Evolutionary conservation across 2,113 vertebrate species (phyloP), one percentile per base, ranked within the genome.

Genomic region (Myocastor coypus): DNA sequence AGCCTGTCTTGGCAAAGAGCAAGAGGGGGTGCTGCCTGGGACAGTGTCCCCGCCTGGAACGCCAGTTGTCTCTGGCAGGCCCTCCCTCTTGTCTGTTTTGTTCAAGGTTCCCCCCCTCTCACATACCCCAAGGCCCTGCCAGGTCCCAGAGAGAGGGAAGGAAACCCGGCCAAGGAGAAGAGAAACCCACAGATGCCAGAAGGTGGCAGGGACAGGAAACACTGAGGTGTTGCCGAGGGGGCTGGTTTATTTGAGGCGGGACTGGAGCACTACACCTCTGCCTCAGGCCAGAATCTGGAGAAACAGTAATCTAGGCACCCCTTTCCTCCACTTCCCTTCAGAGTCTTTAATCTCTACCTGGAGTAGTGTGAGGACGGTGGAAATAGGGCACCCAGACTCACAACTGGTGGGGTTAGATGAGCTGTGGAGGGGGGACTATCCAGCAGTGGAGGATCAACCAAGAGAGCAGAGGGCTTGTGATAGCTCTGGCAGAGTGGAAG

Each of bases 51-150:
- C 14, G 40, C 88, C 94, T 96, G 94, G 90, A 92, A 92, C 16
- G 24, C 93, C 92, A 85, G 95, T n/a, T 59, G 1, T 83, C 85
- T 95, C 89, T 94, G 93, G 88, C 94, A 89, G 94, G 96, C 91
- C 85, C 94, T 94, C 89, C 92, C 40, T 97, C 96, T 94, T 96
- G 88, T 97, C 97, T 96, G 63, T 97, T 97, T 97, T 96, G 94
- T 97, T 96, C 4, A 9, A 92, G 96, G 94, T 94, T 92, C 93
- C 94, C 90, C 94, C 92, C 88, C 86, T 87, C 86, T 92, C 87
- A 91, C 83, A 61, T 89, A 42, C 85, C 19, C 52, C 63, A 40
- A 92, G 88, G 40, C 68, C 73, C 94, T 89, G 92, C 94, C 82
- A 91, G 83, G 82, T 92, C 83, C 94, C 90, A 75, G 82, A 93